Conservation (phyloP, 2,888 invertebrate species). For the Anagyrus pseudococci region DNA sequence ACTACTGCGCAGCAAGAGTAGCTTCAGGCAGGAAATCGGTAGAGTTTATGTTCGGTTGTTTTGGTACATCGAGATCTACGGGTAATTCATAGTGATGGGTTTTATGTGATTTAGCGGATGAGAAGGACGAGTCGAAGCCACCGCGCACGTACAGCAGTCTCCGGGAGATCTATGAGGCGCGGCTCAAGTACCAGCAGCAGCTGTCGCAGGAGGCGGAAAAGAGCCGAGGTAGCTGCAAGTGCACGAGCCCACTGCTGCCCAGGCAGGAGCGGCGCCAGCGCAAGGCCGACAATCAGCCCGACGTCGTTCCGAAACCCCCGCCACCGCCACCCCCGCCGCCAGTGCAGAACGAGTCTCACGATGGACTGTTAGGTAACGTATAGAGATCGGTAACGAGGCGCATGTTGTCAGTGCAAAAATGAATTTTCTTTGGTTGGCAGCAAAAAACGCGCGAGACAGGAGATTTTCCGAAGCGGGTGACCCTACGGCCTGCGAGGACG, state of each 20-base stretch:
- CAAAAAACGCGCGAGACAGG: constrained; percentile 76
- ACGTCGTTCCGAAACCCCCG: constrained; percentile 72
- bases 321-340: constrained; percentile 63
- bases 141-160: constrained; percentile 71
- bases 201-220: constrained; percentile 1
- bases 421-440: constrained; percentile 10
- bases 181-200: constrained; percentile 47
- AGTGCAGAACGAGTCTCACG: background rate
- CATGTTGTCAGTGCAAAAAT: too few species aligned
- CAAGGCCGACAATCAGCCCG: constrained; percentile 68
- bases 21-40: constrained; percentile 68
- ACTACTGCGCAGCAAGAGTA: constrained; percentile 72
- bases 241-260: constrained; percentile 29
- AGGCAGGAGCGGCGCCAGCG: constrained; percentile 78
- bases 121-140: too few species aligned
- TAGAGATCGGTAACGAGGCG: too few species aligned
- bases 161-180: constrained; percentile 76
- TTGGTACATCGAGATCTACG: too few species aligned
- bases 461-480: constrained; percentile 61
- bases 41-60: background rate
- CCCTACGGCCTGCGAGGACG: constrained; percentile 58
- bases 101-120: too few species aligned
- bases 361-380: too few species aligned
- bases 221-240: constrained; percentile 19
- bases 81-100: too few species aligned